Percentiles rank a stretch among this genome's conserved stretches.
These are phyloP conservation scores for Theocolax elegans DNA, from an alignment of 1,140 invertebrate species.

Conservation along the genomic window DNA sequence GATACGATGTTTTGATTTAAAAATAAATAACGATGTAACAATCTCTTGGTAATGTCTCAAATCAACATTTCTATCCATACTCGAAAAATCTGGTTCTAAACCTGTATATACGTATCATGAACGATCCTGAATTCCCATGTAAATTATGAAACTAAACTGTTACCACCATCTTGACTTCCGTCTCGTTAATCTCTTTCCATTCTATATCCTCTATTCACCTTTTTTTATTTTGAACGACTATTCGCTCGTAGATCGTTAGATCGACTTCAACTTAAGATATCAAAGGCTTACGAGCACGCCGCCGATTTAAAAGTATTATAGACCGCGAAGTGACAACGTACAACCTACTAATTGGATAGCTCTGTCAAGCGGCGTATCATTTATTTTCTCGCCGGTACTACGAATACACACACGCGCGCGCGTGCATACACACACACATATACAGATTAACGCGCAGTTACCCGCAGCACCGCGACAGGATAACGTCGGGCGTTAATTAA, in stretches of 20 bases:
- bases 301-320: conserved; percentile 34
- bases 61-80: too few species aligned
- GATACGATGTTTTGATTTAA: too few species aligned
- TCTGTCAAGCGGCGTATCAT: conserved; percentile 35
- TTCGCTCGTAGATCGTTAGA: neutral
- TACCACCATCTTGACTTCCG: neutral
- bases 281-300: neutral
- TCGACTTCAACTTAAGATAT: conserved; percentile 26
- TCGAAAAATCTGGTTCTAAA: too few species aligned
- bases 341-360: conserved; percentile 37
- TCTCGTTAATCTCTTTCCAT: neutral
- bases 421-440: too few species aligned
- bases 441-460: too few species aligned
- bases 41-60: too few species aligned
- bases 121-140: conserved; percentile 24
- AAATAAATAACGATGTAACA: too few species aligned
- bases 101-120: too few species aligned
- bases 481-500: conserved; percentile 29
- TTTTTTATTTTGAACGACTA: neutral
- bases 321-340: conserved; percentile 30
- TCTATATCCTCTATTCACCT: neutral
- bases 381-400: conserved; percentile 34
- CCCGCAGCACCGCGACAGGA: too few species aligned
- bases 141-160: conserved; percentile 18
- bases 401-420: too few species aligned